A percentile compares a stretch with the other conserved stretches of the same genome.
Conservation (phyloP, 1,140 invertebrate species). For the Eulimnadia texana region DNA sequence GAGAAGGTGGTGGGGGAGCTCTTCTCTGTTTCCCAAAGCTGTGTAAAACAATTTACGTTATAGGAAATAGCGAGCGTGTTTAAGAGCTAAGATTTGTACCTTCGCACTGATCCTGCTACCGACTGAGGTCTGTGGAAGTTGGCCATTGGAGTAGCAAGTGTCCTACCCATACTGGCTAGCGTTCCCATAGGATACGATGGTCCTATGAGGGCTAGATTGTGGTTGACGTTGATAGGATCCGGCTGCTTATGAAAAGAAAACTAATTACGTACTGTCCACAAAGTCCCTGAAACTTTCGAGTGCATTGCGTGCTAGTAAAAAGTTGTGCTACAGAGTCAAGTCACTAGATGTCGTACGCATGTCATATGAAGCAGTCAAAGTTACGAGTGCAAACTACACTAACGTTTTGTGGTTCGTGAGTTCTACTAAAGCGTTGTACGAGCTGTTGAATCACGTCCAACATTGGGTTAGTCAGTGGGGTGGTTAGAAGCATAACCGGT, state of each 20-base stretch:
- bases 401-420: not conserved
- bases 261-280: too few relatives aligned
- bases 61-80: not conserved
- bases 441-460: not conserved
- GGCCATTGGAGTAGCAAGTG: conserved; percentile 4
- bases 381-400: not conserved
- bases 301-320: too few relatives aligned
- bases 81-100: conserved; percentile 1
- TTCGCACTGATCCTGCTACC: conserved; percentile 2
- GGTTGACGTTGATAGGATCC: conserved; percentile 14
- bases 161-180: conserved; percentile 1
- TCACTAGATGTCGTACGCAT: too few relatives aligned
- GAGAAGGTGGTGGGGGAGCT: conserved; percentile 53
- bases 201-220: conserved; percentile 8
- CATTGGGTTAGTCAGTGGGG: not conserved
- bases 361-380: not conserved
- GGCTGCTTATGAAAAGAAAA: not conserved
- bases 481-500: not conserved
- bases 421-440: not conserved
- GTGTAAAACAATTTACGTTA: not conserved
- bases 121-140: conserved; percentile 6
- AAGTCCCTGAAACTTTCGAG: too few relatives aligned
- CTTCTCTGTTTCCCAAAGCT: conserved; percentile 29
- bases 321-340: too few relatives aligned
- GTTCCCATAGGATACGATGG: conserved; percentile 11